Evolutionary conservation across 2,797 vertebrate genomes (phyloP), one percentile per base, ranked within the genome.

Genomic region (Picus viridis): DNA sequence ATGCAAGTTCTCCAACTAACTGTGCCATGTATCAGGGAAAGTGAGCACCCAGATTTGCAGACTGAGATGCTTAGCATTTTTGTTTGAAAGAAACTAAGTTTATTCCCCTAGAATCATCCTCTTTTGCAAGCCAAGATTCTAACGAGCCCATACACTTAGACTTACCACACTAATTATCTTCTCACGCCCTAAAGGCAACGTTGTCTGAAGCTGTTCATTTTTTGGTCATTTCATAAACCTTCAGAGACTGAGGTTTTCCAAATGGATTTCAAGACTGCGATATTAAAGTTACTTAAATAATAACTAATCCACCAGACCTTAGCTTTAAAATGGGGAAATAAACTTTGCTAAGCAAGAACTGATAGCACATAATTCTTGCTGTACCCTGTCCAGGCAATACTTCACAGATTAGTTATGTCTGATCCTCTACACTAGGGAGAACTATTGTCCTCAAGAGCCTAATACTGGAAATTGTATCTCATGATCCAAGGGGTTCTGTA

Each of bases 401-500:
- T 96, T 95, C 77, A 82, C 68, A 89, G 59, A 92, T 94, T 51
- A 96, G 86, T 80, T 91, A 91, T 72, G 92, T 91, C 57, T 68
- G 76, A 91, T 78, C 36, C 49, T 92, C 61, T 65, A 36, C 80
- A 76, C 76, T 49, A 75, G 65, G 67, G 63, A 97, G 56, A 95
- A 82, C n/a, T 76, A 87, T 61, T 71, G 57, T 92, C 83, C 61
- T 62, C 70, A 83, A 71, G 88, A 93, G 51, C 30, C 59, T 83
- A 76, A 67, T 29, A 69, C 61, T 72, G 79, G 51, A 88, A 83
- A 84, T 47, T 32, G 54, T 32, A 93, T 87, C 27, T 69, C 62
- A 27, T 34, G 58, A 93, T 68, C 63, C 87, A 6, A 73, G 56
- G 65, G 56, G 88, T 80, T 76, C 84, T 88, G 24, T 72, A 88